Evolutionary conservation across 2,888 invertebrate genomes (phyloP).

Genomic region (Spodoptera exigua): DNA sequence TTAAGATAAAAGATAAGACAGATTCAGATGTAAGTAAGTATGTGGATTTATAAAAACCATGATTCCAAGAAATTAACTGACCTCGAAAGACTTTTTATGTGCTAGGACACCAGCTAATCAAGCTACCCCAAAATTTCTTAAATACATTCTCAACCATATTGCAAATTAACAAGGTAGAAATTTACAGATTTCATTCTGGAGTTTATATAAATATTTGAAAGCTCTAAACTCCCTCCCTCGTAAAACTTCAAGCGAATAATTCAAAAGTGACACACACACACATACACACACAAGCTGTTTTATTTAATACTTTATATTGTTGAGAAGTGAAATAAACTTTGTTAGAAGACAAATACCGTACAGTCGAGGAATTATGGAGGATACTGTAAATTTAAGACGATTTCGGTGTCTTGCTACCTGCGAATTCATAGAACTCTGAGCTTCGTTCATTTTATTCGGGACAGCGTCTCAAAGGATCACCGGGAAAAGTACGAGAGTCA

Average conservation of each 20-base stretch:
- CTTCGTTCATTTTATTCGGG: conserved; percentile 2
- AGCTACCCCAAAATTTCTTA: too few relatives aligned
- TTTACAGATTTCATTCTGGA: too few relatives aligned
- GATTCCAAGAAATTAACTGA: conserved; percentile 33
- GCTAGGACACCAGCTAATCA: too few relatives aligned
- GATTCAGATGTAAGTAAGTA: conserved; percentile 13
- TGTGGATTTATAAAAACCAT: conserved; percentile 38
- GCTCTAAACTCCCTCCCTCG: conserved; percentile 3
- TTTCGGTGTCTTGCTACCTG: neutral
- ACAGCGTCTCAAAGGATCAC: conserved; percentile 6
- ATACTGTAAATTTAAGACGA: conserved; percentile 12
- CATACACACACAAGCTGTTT: conserved; percentile 22
- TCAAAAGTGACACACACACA: conserved; percentile 23
- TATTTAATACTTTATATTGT: conserved; percentile 24
- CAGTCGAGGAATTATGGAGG: neutral
- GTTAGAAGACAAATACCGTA: neutral
- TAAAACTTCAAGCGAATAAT: conserved; percentile 26
- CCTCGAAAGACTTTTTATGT: conserved; percentile 12
- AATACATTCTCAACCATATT: too few relatives aligned
- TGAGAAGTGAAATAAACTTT: conserved; percentile 12
- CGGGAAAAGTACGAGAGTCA: neutral
- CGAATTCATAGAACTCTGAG: conserved; percentile 4
- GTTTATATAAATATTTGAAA: conserved; percentile 16
- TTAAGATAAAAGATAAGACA: conserved; percentile 49
- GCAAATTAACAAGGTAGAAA: too few relatives aligned